These are phyloP conservation scores for Diabrotica undecimpunctata DNA, from an alignment of 1,140 invertebrate genomes.

Conservation along the genomic window DNA sequence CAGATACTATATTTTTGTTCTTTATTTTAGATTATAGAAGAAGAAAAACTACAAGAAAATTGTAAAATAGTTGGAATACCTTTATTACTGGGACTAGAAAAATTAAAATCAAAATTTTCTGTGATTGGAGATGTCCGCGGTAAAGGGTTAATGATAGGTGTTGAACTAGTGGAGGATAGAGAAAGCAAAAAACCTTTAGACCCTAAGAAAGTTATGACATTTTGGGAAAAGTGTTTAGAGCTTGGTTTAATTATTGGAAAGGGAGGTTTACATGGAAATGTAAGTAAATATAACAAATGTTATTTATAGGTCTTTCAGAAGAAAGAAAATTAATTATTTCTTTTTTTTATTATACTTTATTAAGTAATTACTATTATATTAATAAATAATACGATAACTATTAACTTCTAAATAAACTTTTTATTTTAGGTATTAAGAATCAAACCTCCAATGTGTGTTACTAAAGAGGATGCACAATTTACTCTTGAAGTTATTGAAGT, in stretches of 20 bases:
- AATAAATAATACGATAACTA: too few relatives aligned
- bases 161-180: conserved; percentile 77
- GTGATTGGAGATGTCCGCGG: conserved; percentile 91
- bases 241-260: conserved; percentile 81
- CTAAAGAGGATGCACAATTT: conserved; percentile 81
- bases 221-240: conserved; percentile 83
- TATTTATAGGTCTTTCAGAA: too few relatives aligned
- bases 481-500: conserved; percentile 60
- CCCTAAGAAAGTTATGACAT: conserved; percentile 58
- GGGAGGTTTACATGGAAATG: conserved; percentile 83
- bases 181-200: conserved; percentile 64
- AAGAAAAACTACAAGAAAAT: conserved; percentile 82
- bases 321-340: too few relatives aligned
- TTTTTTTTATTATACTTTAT: too few relatives aligned
- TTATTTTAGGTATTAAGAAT: conserved; percentile 80
- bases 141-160: conserved; percentile 95
- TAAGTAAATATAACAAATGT: conserved; percentile 58
- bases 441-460: conserved; percentile 95
- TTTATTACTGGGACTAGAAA: conserved; percentile 70
- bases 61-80: conserved; percentile 74
- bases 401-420: too few relatives aligned
- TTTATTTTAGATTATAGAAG: conserved; percentile 76
- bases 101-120: conserved; percentile 67
- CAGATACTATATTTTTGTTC: too few relatives aligned
- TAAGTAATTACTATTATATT: too few relatives aligned